Evolutionary conservation across 1,140 invertebrate genomes (phyloP), one percentile per base, ranked within the genome.

Genomic region (Micrasema minimum): DNA sequence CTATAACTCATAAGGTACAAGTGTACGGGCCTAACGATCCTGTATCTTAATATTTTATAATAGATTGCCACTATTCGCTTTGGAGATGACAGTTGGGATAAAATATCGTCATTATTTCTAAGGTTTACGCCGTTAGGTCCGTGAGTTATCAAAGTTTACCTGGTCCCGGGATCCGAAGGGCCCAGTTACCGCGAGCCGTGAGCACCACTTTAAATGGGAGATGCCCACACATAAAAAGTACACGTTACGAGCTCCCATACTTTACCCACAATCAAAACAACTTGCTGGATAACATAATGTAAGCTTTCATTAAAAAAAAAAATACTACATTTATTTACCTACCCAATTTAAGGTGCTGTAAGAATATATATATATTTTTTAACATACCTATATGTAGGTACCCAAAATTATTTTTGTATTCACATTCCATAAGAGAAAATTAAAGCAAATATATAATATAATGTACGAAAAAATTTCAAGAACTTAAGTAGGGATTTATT

Each of bases 31-130:
- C 55, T 72, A 72, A 72, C 71, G 71, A 72, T 59, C 41, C 70
- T 46, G 70, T 64, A 72, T 72, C 71, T 72, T 69, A 72, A 72
- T 72, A 72, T 72, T 72, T 73, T 73, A 73, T 59, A 73, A 73
- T 73, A 73, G 72, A 73, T 73, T 73, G 72, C 66, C 72, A 66
- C 72, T 69, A 69, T 68, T 64, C 71, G 55, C 72, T 50, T 65
- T 45, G 22, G 61, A 61, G 70, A 73, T 73, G 72, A 73, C 72
- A 73, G 72, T 69, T 66, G 72, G 72, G 72, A 73, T 73, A 73
- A 73, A 69, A 73, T 73, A 73, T 72, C 65, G 71, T 61, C 66
- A 69, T 69, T 73, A 73, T 73, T 73, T 38, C 50, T 69, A 48
- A 69, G 66, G 53, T 69, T 37, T 59, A 69, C 18, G 66, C 66